Conservation (phyloP, 2,797 vertebrate genomes). For the Chiloscyllium punctatum region DNA sequence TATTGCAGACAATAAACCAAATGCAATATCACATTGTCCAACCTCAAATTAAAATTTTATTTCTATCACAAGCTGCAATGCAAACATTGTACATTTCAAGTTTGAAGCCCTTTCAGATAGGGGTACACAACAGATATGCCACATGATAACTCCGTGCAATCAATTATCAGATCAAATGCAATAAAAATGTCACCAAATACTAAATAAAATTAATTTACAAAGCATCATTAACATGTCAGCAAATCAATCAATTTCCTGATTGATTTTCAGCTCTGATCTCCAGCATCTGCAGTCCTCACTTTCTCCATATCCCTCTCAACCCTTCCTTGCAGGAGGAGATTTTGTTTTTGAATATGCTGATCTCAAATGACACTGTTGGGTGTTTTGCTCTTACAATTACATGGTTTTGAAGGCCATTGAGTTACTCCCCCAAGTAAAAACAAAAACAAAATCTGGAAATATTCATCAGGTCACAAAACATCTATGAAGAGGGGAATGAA, state of each 20-base stretch:
- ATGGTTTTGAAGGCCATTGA: background rate
- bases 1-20: background rate
- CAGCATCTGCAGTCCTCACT: too few species aligned
- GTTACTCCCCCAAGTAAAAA: background rate
- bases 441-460: background rate
- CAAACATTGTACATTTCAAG: background rate
- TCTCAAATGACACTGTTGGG: background rate
- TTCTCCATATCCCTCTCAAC: too few species aligned
- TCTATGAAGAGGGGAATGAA: background rate
- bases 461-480: background rate
- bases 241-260: background rate
- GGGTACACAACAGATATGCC: background rate
- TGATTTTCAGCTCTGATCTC: too few species aligned
- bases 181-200: background rate
- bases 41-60: background rate
- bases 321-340: background rate
- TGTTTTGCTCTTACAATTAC: background rate
- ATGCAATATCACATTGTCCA: background rate
- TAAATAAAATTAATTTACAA: conserved; percentile 23
- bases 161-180: background rate
- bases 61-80: background rate
- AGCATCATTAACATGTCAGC: background rate
- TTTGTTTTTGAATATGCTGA: background rate
- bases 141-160: background rate
- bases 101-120: conserved; percentile 12